Base-by-base conservation (phyloP, 2,797 vertebrate species). In the Cossypha niveicapilla region DNA sequence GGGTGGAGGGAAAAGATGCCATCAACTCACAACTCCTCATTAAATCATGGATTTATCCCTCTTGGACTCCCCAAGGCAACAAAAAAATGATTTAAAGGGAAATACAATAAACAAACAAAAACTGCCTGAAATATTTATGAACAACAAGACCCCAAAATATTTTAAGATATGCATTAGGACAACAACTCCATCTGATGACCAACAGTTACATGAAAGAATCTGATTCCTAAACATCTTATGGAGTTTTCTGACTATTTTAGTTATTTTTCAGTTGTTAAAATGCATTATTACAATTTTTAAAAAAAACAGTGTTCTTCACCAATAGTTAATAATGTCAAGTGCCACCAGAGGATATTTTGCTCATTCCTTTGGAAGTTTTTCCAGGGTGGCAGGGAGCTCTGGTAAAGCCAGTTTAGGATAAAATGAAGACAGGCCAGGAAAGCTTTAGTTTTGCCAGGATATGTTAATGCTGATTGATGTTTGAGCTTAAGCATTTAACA, bases 81-180 rank as follows among this genome's bases (percentile, higher is more conserved):
- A 71, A 25, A 60, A 48, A 83, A 66, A 44, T 4, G 0, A 17
- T 45, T 92, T 57, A 42, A 66, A 83, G 45, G 10, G 6, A 3
- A 88, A 62, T 4, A 60, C 35, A 89, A 70, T 9, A 70, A 83
- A 75, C 13, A 78, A 86, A 44, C 11, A 37, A 76, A 85, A 87
- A 4, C 25, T 41, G 10, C 18, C 39, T 94, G 41, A 93, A 96
- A 93, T 79, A 92, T 91, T 90, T 32, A 94, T 57, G 62, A 87
- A 50, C 28, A 35, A 22, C 47, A 74, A 77, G 23, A 57, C 13
- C 45, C 30, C 83, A 81, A 80, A 71, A 57, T 45, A 41, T 73
- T 77, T 77, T 88, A 13, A 83, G 80, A 74, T 50, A 53, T 24
- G 54, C 14, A 50, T 71, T 67, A 91, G 61, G 66, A 53, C 5